Base-by-base conservation (phyloP, 2,113 vertebrate genomes). In the Maccullochella peelii region DNA sequence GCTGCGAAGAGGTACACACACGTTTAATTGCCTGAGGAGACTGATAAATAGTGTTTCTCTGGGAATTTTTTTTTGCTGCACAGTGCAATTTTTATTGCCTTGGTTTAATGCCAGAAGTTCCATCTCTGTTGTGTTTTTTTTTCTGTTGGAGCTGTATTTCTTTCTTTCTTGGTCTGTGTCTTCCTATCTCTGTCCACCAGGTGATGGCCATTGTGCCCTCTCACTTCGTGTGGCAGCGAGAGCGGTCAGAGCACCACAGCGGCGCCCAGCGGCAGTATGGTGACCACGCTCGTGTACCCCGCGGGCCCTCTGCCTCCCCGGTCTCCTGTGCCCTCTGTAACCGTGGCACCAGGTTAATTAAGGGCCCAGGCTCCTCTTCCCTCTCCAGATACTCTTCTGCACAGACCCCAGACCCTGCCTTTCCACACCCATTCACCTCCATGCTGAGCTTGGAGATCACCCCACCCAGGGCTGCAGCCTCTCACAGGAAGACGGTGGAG, bases 201-300 rank as follows among this genome's bases (percentile, higher is more conserved):
- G 97, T 99, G 87, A 99, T 99, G 96, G 97, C 96, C 83, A 98
- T 99, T 7, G 95, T 97, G 80, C 97, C 98, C 57, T 94, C 95
- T 49, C 98, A 99, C 88, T 97, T 96, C 1, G 89, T 95, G 79
- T 99, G 98, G 98, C 96, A 97, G 91, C 95, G 97, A 8, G 96
- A 96, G 83, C 96, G 98, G 8, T 95, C 96, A 0, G 71, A 88
- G 62, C 95, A 97, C 88, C 98, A 99, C 90, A 97, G 98, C 0
- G 97, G 98, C 15, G 97, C 98, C 10, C 89, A 95, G 77, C 94
- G 98, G 73, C 95, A 90, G n/a, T 97, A 97, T 12, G 78, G 79
- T 3, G 88, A 88, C 0, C 55, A 80, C 2, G 66, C 84, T 2
- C 89, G 82, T 4, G 59, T 96, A 40, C 97, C 97, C 7, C 96